Evolutionary conservation across 2,113 vertebrate genomes (phyloP).

Genomic region (Oryzias melastigma): DNA sequence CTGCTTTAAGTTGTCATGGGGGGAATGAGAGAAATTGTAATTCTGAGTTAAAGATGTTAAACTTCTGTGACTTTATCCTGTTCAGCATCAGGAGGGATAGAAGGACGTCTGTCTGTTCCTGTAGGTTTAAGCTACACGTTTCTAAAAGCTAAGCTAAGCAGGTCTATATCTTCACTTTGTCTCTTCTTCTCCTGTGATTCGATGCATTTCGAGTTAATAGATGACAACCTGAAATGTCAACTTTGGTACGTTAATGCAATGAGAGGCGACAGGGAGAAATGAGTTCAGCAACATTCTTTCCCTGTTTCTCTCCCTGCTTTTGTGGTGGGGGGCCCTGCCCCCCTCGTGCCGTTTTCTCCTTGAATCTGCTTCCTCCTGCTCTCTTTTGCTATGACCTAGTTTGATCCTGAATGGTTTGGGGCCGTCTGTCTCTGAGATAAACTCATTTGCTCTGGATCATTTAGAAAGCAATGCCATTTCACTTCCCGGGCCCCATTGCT

Average conservation of each 20-base stretch:
- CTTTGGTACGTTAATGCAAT: conserved; percentile 22
- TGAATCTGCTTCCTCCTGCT: neutral
- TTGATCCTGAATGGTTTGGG: conserved; percentile 62
- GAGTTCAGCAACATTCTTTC: neutral
- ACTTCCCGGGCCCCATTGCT: neutral
- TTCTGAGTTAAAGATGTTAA: too few species aligned
- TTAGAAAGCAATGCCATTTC: conserved; percentile 56
- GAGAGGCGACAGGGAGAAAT: conserved; percentile 2
- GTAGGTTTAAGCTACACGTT: too few species aligned
- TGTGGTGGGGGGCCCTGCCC: neutral
- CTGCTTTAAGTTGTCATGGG: too few species aligned
- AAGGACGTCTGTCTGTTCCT: too few species aligned
- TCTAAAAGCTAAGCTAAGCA: too few species aligned
- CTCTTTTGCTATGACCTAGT: conserved; percentile 52
- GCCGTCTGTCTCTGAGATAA: conserved; percentile 58
- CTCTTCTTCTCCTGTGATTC: conserved; percentile 13
- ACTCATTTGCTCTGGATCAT: conserved; percentile 69
- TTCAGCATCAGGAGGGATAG: too few species aligned
- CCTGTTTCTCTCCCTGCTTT: too few species aligned
- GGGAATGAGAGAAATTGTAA: too few species aligned
- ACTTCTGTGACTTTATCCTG: too few species aligned
- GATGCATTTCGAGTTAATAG: conserved; percentile 31
- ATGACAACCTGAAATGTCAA: conserved; percentile 42
- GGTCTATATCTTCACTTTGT: neutral
- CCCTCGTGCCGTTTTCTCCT: neutral